phyloP scores from a whole-genome alignment of 2,113 vertebrate species.

The Grus americana region DNA sequence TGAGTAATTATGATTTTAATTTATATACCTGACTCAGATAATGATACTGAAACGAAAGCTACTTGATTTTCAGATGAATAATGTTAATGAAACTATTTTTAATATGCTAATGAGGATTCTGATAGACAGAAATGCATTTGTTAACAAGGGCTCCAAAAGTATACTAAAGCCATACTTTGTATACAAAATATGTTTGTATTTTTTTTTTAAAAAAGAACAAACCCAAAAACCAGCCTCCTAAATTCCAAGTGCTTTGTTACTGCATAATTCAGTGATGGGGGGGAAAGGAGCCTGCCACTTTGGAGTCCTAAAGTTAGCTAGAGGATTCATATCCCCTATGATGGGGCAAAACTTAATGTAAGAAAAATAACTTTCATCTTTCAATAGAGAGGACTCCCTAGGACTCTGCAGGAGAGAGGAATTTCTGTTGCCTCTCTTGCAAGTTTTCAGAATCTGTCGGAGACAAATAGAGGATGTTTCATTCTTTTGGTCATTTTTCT shows the following conservation, averaged over 20 bases:
- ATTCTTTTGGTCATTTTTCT: neutral
- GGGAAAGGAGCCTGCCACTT: neutral
- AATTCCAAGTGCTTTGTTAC: neutral
- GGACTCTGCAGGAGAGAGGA: neutral
- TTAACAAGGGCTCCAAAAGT: neutral
- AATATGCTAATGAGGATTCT: neutral
- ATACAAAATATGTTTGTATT: neutral
- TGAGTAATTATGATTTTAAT: slow-evolving; percentile 64
- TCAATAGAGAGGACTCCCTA: neutral
- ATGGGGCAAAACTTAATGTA: neutral
- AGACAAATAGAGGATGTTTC: neutral
- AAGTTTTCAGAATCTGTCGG: neutral
- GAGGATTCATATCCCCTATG: neutral
- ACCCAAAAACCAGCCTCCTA: neutral
- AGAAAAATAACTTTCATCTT: neutral
- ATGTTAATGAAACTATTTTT: neutral
- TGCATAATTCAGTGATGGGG: neutral
- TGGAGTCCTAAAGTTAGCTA: neutral
- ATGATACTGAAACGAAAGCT: neutral
- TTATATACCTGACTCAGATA: neutral
- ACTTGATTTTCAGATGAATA: neutral
- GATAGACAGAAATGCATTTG: neutral
- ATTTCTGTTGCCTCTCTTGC: neutral
- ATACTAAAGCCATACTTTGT: neutral
- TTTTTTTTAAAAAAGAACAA: neutral